Evolutionary conservation across 1,140 invertebrate genomes (phyloP).

Genomic region (Zaprionus inermis): DNA sequence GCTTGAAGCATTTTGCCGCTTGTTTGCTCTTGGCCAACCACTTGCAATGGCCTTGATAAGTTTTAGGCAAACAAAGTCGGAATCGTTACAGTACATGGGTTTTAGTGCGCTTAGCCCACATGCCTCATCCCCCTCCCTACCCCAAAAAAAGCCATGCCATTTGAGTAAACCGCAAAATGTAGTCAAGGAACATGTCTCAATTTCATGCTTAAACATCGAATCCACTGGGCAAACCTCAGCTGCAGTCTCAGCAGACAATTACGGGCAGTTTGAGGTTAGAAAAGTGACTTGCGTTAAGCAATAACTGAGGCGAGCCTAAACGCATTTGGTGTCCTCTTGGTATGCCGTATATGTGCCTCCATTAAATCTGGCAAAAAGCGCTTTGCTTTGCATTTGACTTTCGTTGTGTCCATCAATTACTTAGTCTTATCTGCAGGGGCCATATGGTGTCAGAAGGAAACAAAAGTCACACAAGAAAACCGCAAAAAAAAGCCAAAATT

Average conservation of each 20-base stretch:
- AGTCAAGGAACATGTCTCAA: conserved; percentile 79
- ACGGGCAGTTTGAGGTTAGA: conserved; percentile 25
- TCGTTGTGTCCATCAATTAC: conserved; percentile 72
- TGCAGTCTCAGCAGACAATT: conserved; percentile 11
- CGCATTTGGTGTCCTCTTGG: conserved; percentile 1
- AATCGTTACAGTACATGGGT: conserved; percentile 71
- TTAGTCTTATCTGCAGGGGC: conserved; percentile 70
- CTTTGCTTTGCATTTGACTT: conserved; percentile 43
- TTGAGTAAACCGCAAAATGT: conserved; percentile 69
- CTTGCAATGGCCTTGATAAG: conserved; percentile 74
- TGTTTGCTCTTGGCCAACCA: conserved; percentile 53
- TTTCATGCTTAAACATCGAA: conserved; percentile 58
- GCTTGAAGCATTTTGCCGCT: conserved; percentile 50
- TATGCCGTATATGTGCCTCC: conserved; percentile 7
- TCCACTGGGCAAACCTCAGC: conserved; percentile 20
- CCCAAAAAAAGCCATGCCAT: conserved; percentile 2
- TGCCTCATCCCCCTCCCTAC: not conserved
- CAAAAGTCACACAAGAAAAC: conserved; percentile 33
- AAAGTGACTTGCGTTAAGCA: not conserved
- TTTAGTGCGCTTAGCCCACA: conserved; percentile 34
- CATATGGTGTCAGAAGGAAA: conserved; percentile 67
- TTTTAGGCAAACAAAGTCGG: conserved; percentile 74
- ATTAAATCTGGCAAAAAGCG: conserved; percentile 23
- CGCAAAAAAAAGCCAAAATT: conserved; percentile 62
- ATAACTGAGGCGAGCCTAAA: not conserved